phyloP scores from a whole-genome alignment of 2,797 vertebrate species.

The Microtus obscurus region DNA sequence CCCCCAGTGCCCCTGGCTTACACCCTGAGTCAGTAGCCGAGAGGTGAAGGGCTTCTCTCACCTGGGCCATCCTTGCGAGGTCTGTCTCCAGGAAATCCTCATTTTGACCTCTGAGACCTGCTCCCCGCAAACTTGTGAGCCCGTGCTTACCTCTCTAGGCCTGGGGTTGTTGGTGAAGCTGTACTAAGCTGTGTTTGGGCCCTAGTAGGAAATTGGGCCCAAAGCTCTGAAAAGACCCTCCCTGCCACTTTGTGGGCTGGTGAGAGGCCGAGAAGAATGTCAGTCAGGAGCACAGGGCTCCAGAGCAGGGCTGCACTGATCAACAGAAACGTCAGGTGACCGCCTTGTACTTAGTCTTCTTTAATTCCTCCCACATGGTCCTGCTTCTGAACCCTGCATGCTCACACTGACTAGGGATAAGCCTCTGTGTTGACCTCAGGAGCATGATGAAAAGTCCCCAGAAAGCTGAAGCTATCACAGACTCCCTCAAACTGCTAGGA shows the following conservation, averaged over 20 bases:
- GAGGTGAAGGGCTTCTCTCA: neutral
- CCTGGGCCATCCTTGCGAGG: neutral
- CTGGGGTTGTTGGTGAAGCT: neutral
- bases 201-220: too few species aligned
- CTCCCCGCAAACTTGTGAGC: neutral
- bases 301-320: neutral
- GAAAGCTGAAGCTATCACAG: conserved; percentile 27
- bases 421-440: neutral
- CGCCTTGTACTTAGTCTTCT: neutral
- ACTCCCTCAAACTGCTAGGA: neutral
- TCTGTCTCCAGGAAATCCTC: neutral
- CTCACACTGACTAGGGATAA: neutral
- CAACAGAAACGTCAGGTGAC: neutral
- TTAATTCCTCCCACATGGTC: neutral
- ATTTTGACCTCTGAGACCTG: neutral
- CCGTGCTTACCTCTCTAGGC: neutral
- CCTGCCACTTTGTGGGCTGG: neutral
- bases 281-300: neutral
- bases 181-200: neutral
- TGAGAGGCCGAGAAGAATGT: neutral
- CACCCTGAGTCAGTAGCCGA: neutral
- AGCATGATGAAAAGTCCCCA: neutral
- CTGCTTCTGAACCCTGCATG: neutral
- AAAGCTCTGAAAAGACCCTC: neutral
- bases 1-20: neutral